Conservation (phyloP, 2,113 vertebrate species). For the Ctenomys sociabilis region DNA sequence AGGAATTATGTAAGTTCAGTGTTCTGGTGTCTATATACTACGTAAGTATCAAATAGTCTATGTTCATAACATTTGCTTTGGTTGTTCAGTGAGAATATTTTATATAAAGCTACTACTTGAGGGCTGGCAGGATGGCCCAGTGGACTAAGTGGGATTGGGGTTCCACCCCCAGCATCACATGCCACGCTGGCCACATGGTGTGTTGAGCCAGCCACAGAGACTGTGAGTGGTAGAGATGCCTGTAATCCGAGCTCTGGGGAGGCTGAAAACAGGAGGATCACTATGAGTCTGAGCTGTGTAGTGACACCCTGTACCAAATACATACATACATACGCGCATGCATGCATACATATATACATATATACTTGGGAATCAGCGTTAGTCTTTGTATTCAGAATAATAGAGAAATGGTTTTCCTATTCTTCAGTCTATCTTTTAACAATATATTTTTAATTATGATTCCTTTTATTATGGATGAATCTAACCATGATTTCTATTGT, state of each 20-base stretch:
- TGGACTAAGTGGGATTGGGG: too few species aligned
- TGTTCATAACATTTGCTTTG: neutral
- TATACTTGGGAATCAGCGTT: neutral
- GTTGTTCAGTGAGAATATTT: constrained; percentile 48
- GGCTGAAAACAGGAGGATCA: too few species aligned
- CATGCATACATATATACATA: neutral
- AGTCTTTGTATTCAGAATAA: neutral
- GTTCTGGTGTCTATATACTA: neutral
- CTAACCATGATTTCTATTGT: neutral
- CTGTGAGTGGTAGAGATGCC: too few species aligned
- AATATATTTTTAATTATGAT: neutral
- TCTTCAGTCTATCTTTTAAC: neutral
- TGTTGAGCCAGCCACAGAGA: too few species aligned
- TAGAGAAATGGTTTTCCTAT: neutral
- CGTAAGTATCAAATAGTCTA: neutral
- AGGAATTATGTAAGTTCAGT: neutral
- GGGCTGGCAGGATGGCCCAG: too few species aligned
- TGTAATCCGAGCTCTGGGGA: too few species aligned
- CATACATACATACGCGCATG: too few species aligned
- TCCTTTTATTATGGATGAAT: neutral
- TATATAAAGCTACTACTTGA: neutral
- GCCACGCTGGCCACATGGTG: too few species aligned
- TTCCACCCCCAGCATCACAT: too few species aligned
- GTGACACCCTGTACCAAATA: too few species aligned
- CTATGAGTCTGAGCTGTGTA: too few species aligned